Evolutionary conservation across 2,888 invertebrate species (phyloP), one percentile per base, ranked within the genome.

Genomic region (Chrysolina americana): DNA sequence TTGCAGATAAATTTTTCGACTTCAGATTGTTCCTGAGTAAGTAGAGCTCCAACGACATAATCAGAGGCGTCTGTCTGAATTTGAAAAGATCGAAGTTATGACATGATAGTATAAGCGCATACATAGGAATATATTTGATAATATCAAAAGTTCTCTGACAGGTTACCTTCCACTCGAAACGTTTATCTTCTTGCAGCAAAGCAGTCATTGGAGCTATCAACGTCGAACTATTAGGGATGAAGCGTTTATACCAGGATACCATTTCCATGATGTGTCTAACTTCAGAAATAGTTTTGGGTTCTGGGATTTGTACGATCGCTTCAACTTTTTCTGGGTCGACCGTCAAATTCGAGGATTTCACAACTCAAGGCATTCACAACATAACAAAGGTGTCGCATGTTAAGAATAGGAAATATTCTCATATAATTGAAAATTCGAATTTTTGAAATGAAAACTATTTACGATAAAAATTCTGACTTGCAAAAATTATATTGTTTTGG

Each of bases 31-130:
- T 23, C 28, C 28, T 28, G 28, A 28, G 28, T 2, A 28, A 28
- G 28, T 28, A 28, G 2, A 28, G 28, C 28, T 28, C 28, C 28
- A 28, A 28, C n/a, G 48, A 10, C 48, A 48, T 48, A 78, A 3
- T 63, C 74, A n/a, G 71, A 72, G 1, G 80, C 80, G 70, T 81
- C 80, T 8, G 78, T 77, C 41, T 81, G 81, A 11, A 81, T 44
- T 1, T 68, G 68, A 74, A 71, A 9, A 19, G 36, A 3, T 48
- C 17, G 53, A 74, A 78, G 65, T 79, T 63, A 4, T 76, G 78
- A 68, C 76, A 80, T 15, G 72, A 41, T 6, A 81, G 53, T 15
- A 81, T 70, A 0, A 78, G 80, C 1, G 80, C 73, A 13, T 28
- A 59, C 10, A 73, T 53, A 11, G 76, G 41, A 1, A 56, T 28